Base-by-base conservation (phyloP, 92 coral and sea anemone species). In the Palythoa grandiflora region DNA sequence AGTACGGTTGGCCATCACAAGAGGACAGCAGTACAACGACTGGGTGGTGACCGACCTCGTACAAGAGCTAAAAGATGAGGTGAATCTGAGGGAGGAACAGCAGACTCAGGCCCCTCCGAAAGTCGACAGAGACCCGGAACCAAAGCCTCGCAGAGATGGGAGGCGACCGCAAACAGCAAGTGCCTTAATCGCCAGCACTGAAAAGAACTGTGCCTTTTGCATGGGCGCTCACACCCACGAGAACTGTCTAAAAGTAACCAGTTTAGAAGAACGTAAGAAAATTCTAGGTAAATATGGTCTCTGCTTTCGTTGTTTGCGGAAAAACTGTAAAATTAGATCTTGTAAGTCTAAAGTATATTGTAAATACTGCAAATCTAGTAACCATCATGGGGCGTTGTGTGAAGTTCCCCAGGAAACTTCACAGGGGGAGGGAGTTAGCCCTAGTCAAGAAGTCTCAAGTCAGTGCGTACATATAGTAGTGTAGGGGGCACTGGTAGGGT, bases 191-290 rank as follows among this genome's bases (percentile, higher is more conserved):
- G 5, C 83, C 2, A 73, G 80, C 55, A 80, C 78, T 6, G 73
- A 79, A 57, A 85, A 35, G 76, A 85, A 88, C 87, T 91, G 91
- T 88, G 92, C 94, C 11, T 88, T 91, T 36, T 88, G 91, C 38
- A 48, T 88, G 20, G 68, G 68, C 61, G 70, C 54, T 2, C 90
- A 87, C 87, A 4, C 35, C 2, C 89, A 83, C 47, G 89, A 88
- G 72, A 75, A 78, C 5, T 91, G 94, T n/a, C 12, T 0, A 5
- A 84, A 60, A 65, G 40, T 84, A 16, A 57, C 28, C 51, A 44
- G 76, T 8, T 38, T 70, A 12, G 20, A 68, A 7, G 91, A 81
- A 70, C 85, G 76, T 74, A 87, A 83, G 84, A 50, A 50, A 44
- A 35, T 84, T 12, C 10, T 91, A 59, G 5, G 65, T 66, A 88